These are phyloP conservation scores for Poecilia picta DNA, from an alignment of 2,797 vertebrate genomes.

Conservation along the genomic window DNA sequence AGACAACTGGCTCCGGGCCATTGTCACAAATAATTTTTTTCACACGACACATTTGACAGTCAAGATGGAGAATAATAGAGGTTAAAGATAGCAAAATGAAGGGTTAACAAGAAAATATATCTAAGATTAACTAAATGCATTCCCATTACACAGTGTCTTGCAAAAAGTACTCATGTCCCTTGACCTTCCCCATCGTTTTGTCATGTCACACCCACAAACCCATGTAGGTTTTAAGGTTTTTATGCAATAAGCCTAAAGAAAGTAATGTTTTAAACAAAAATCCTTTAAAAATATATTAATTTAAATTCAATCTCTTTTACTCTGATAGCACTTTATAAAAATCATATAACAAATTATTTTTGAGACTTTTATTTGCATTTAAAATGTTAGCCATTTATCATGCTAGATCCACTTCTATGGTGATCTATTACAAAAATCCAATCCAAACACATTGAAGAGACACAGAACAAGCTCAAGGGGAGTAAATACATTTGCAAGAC, in stretches of 20 bases:
- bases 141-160: not conserved
- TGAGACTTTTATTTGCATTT: not conserved
- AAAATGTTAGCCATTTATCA: not conserved
- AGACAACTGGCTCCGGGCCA: slow-evolving; percentile 64
- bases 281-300: not conserved
- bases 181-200: not conserved
- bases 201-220: not conserved
- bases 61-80: slow-evolving; percentile 66
- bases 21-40: slow-evolving; percentile 66
- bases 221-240: not conserved
- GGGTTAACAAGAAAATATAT: slow-evolving; percentile 41
- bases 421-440: not conserved
- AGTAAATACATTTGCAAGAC: not conserved
- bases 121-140: slow-evolving; percentile 1
- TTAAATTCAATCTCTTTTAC: not conserved
- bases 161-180: not conserved
- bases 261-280: not conserved
- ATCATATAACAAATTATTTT: not conserved
- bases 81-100: slow-evolving; percentile 64
- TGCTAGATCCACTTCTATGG: not conserved
- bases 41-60: slow-evolving; percentile 51
- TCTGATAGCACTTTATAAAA: not conserved
- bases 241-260: not conserved
- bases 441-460: not conserved
- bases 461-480: not conserved